Base-by-base conservation (phyloP, 2,113 vertebrate genomes). In the Mus pahari region DNA sequence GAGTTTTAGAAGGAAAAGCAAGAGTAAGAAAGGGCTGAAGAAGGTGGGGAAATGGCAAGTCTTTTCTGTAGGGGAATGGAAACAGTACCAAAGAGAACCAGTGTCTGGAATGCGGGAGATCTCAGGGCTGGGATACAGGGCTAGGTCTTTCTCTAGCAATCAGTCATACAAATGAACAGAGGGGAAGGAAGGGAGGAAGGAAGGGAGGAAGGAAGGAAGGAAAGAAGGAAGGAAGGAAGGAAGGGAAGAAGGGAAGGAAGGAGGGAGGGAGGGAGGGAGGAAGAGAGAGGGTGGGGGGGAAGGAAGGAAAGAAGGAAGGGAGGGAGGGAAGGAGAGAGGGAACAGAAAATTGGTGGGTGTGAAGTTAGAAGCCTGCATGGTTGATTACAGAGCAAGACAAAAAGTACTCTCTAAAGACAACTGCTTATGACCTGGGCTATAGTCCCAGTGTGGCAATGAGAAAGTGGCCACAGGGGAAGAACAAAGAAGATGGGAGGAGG, bases 391-490 rank as follows among this genome's bases (percentile, higher is more conserved):
- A 45, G 58, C 66, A 42, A 68, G 50, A 66, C 31, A 71, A 90
- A 86, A n/a, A 36, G 68, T 22, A 66, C 28, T 73, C n/a, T 75
- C 36, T 70, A 0, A 19, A 68, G 94, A 42, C 13, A 3, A 16
- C 36, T 0, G 1, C 83, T 55, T 10, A 3, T 1, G 42, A 0
- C 1, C 42, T 68, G 45, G 62, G 7, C 39, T 48, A 3, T 14
- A 31, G 42, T 66, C 39, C 28, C 31, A 4, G 12, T 0, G 0
- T 20, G 50, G 7, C 39, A 8, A 36, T 13, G 42, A 79, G 62
- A 42, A 42, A 75, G 62, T 9, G 12, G 19, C 10, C 91, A 26
- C 5, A 77, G 26, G 39, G 31, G 20, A 66, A 78, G 42, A 68
- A 84, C 45, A 64, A 7, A 66, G 33, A n/a, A 50, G 26, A 77